Evolutionary conservation across 2,797 vertebrate species (phyloP).

Genomic region (Pteropus rufus): DNA sequence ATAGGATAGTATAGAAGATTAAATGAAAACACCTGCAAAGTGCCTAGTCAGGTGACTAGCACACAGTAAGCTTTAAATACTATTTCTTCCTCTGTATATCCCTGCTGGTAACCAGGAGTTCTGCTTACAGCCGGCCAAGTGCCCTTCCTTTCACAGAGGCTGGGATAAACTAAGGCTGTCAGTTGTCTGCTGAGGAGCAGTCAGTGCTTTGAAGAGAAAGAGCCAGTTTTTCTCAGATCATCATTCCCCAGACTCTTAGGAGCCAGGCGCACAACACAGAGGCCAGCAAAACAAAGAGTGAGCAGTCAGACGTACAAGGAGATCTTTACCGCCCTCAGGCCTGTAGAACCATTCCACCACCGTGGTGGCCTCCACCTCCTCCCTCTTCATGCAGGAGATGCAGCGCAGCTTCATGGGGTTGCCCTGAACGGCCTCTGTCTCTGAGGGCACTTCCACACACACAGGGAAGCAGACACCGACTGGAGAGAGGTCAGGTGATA

Average conservation of each 20-base stretch:
- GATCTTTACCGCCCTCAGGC: constrained; percentile 82
- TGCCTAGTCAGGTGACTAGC: background rate
- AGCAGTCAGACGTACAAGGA: constrained; percentile 81
- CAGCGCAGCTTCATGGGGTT: constrained; percentile 90
- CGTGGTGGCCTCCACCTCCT: constrained; percentile 90
- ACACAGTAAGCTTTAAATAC: background rate
- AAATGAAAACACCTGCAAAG: background rate
- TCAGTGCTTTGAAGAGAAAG: background rate
- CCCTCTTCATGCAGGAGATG: constrained; percentile 95
- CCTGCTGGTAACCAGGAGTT: background rate
- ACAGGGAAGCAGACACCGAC: constrained; percentile 87
- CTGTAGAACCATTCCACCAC: constrained; percentile 92
- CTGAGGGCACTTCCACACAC: constrained; percentile 93
- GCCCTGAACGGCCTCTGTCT: constrained; percentile 90
- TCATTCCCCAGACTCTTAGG: background rate
- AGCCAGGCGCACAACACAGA: background rate
- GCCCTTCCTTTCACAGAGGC: background rate
- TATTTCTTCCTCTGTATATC: background rate
- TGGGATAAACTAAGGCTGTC: background rate
- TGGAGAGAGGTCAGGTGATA: constrained; percentile 79
- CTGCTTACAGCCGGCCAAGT: background rate
- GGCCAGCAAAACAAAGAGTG: background rate
- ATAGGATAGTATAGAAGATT: background rate
- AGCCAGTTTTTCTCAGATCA: background rate
- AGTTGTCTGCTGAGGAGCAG: background rate